phyloP scores from a whole-genome alignment of 2,797 vertebrate species.

The Anabacerthia variegaticeps region DNA sequence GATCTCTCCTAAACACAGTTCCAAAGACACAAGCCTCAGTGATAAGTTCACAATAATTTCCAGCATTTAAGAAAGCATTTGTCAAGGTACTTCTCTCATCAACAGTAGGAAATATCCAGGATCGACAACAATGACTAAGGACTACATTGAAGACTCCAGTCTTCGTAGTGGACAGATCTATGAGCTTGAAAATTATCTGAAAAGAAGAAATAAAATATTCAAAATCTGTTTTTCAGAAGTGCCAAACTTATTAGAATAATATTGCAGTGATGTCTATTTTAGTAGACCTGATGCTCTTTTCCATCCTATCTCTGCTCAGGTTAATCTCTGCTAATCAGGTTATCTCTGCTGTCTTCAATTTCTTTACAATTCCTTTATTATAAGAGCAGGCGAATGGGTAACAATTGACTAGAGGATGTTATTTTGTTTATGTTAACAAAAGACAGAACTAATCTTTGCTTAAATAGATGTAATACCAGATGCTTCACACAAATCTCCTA shows the following conservation, averaged over 20 bases:
- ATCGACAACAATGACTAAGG: slow-evolving; percentile 86
- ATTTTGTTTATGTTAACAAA: not conserved
- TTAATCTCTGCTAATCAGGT: not conserved
- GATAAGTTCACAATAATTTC: slow-evolving; percentile 83
- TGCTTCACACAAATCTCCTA: not conserved
- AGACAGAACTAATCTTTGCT: not conserved
- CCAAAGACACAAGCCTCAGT: slow-evolving; percentile 90
- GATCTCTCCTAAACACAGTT: slow-evolving; percentile 91
- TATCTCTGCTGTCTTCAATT: not conserved
- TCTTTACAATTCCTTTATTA: not conserved
- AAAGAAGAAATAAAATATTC: slow-evolving; percentile 22
- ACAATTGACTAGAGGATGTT: not conserved
- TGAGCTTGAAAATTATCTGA: slow-evolving; percentile 84
- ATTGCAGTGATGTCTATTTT: not conserved
- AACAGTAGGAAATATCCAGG: slow-evolving; percentile 79
- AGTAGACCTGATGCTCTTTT: not conserved
- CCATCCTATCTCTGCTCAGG: not conserved
- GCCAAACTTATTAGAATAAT: not conserved
- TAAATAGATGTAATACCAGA: not conserved
- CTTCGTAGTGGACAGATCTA: slow-evolving; percentile 88
- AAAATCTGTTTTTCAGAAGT: not conserved
- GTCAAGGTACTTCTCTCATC: slow-evolving; percentile 10
- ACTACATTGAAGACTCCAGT: slow-evolving; percentile 89
- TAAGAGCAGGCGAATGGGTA: not conserved
- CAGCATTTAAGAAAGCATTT: slow-evolving; percentile 76